Evolutionary conservation across 2,888 invertebrate species (phyloP).

Genomic region (Apodemia duryi): DNA sequence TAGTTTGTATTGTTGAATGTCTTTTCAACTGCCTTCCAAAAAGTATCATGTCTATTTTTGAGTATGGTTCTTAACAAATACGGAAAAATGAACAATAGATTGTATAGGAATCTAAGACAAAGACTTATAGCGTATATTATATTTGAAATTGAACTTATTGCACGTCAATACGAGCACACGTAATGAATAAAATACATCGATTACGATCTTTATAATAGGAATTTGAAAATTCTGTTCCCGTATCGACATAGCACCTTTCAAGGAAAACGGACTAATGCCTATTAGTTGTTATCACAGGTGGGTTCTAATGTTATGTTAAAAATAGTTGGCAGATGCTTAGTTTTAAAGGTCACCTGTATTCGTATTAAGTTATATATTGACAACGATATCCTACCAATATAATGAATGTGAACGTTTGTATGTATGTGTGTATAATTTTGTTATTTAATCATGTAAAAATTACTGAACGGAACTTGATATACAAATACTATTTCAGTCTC

Average conservation of each 20-base stretch:
- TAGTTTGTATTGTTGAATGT: no score
- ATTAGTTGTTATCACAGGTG: background rate
- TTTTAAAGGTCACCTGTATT: slow-evolving; percentile 35
- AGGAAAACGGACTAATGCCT: slow-evolving; percentile 15
- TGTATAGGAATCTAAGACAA: background rate
- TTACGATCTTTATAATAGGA: slow-evolving; percentile 11
- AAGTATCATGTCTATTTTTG: no score
- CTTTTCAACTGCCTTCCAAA: no score
- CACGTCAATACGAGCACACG: slow-evolving; percentile 2
- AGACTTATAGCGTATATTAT: background rate
- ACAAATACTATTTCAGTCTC: no score
- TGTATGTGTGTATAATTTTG: background rate
- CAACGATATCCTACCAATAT: slow-evolving; percentile 22
- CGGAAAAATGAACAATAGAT: no score
- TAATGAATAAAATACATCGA: slow-evolving; percentile 11
- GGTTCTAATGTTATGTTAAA: slow-evolving; percentile 34
- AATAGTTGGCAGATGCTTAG: slow-evolving; percentile 37
- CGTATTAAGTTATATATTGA: slow-evolving; percentile 32
- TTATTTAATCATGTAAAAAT: background rate
- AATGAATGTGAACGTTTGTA: background rate
- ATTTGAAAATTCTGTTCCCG: slow-evolving; percentile 18
- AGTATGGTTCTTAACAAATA: no score
- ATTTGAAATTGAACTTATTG: background rate
- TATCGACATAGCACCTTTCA: slow-evolving; percentile 15
- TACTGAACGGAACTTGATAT: no score